These are phyloP conservation scores for Bombus confusus DNA, from an alignment of 1,140 invertebrate species.

Conservation along the genomic window DNA sequence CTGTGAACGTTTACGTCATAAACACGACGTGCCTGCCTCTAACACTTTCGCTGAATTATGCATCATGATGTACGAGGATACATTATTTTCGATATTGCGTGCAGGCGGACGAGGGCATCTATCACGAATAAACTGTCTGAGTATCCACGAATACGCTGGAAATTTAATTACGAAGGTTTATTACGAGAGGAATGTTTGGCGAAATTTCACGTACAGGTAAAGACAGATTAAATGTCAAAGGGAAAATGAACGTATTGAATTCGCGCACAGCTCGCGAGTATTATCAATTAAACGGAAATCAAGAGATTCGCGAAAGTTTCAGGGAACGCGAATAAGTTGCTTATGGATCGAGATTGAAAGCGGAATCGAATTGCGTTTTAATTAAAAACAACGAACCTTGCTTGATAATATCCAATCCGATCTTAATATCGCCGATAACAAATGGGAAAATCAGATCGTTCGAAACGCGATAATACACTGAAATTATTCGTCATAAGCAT, in stretches of 20 bases:
- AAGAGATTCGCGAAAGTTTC: background rate
- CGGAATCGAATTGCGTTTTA: background rate
- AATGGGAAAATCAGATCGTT: background rate
- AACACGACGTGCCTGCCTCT: background rate
- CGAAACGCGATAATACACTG: background rate
- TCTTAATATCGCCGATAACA: background rate
- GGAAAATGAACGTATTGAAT: background rate
- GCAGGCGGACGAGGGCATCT: no score
- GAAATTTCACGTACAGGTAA: background rate
- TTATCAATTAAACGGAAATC: background rate
- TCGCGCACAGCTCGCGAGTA: background rate
- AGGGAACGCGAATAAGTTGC: background rate
- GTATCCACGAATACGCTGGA: background rate
- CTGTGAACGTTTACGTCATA: no score
- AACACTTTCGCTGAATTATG: background rate
- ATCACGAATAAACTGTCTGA: background rate
- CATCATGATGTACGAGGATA: background rate
- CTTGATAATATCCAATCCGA: background rate
- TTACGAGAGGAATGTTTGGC: background rate
- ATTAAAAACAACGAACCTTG: background rate
- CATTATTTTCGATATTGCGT: no score
- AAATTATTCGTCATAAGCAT: background rate
- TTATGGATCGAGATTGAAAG: background rate
- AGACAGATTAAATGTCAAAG: slow-evolving; percentile 32
- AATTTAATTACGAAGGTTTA: slow-evolving; percentile 23